A percentile compares a stretch with the other conserved stretches of the same genome.
phyloP scores from a whole-genome alignment of 2,888 invertebrate genomes.

The Arge pagana region DNA sequence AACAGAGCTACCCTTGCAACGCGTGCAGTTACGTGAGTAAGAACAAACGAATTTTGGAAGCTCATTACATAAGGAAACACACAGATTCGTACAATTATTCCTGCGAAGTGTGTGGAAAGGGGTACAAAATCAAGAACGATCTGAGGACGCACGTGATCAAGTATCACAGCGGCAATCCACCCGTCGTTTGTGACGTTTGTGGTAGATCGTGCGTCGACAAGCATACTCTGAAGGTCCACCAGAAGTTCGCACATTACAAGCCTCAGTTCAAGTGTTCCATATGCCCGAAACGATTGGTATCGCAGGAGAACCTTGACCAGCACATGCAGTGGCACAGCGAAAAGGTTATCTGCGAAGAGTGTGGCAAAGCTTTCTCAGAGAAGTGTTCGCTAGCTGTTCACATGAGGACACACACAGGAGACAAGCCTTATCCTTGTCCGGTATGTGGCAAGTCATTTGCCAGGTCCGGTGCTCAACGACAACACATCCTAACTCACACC shows the following conservation, averaged over 20 bases:
- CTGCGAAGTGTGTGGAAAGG: conserved; percentile 43
- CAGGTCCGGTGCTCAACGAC: conserved; percentile 12
- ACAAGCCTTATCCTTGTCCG: conserved; percentile 20
- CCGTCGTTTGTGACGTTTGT: conserved; percentile 31
- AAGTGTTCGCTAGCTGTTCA: conserved; percentile 19
- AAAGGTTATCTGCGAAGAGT: conserved; percentile 24
- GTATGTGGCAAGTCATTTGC: conserved; percentile 18
- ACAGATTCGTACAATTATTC: conserved; percentile 39
- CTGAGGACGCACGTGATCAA: conserved; percentile 37
- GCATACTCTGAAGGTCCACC: conserved; percentile 15
- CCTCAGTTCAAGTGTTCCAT: conserved; percentile 28
- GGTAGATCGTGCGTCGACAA: conserved; percentile 20
- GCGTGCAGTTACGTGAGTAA: conserved; percentile 14
- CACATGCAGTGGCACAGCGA: conserved; percentile 24
- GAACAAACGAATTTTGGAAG: conserved; percentile 27
- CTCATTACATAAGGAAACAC: conserved; percentile 39
- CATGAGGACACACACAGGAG: conserved; percentile 23
- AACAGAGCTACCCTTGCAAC: conserved; percentile 7
- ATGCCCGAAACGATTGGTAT: conserved; percentile 22
- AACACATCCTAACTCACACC: conserved; percentile 21
- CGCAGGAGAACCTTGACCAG: conserved; percentile 24
- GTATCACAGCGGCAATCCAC: conserved; percentile 32
- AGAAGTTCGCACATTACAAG: conserved; percentile 20
- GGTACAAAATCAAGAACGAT: conserved; percentile 44
- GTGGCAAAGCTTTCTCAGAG: conserved; percentile 26